Evolutionary conservation across 2,797 vertebrate genomes (phyloP), one percentile per base, ranked within the genome.

Genomic region (Heterohyrax brucei): DNA sequence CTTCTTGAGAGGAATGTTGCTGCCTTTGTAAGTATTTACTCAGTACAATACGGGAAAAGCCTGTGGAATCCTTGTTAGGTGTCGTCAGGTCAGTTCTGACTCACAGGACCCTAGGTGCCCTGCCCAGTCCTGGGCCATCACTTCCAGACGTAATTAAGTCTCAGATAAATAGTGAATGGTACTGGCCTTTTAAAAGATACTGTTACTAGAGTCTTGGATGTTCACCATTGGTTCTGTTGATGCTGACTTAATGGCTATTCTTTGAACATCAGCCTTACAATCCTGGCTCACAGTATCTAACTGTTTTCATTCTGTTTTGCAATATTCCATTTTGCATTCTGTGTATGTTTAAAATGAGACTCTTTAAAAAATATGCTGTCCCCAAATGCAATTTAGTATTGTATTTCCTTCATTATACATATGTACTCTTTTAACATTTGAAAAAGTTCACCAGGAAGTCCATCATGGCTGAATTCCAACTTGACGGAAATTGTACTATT

Each of bases 371-470:
- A 78, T 70, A 30, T 87, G 50, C 59, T 93, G 75, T 22, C 72
- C 86, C 64, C 75, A 86, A 92, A 92, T 66, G 18, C 39, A 92
- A 93, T 21, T 21, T 61, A 44, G 19, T 21, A 44, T 18, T 12
- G 4, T 56, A 56, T 24, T 75, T 59, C 33, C 89, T 93, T 95
- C 53, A 89, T 59, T 4, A 53, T 68, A 96, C 3, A 56, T 87
- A 79, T 64, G 89, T 81, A 86, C 83, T 92, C 70, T 50, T 44
- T 89, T 61, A 92, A 75, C 6, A 77, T 83, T 22, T 96, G n/a
- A 95, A 93, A 87, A 84, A 72, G 10, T 62, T 72, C 26, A 77
- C 39, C 46, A 87, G 48, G 46, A 92, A 87, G 39, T 13, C 24
- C 22, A 66, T 18, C 44, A 64, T 6, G 26, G 30, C 73, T 75